Percentiles rank a stretch among this genome's conserved stretches.
These are phyloP conservation scores for Clostera curtula DNA, from an alignment of 2,888 invertebrate species.

Conservation along the genomic window DNA sequence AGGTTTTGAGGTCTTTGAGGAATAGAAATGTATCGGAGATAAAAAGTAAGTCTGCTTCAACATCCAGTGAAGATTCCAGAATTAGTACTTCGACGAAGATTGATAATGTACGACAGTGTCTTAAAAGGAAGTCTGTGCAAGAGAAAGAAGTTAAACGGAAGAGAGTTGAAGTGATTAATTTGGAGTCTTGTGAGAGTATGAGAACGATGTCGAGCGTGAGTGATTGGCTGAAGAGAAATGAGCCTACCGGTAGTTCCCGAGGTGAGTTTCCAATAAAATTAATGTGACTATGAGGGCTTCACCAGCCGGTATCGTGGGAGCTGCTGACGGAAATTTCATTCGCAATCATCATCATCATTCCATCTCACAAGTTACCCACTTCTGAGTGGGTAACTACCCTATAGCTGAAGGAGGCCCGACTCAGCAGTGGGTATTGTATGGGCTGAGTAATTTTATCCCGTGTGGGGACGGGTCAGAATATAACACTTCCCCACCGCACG, in stretches of 20 bases:
- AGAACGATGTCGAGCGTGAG: slow-evolving; percentile 33
- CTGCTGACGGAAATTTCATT: no score
- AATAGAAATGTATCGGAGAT: not conserved
- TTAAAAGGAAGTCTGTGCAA: slow-evolving; percentile 20
- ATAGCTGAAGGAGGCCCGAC: no score
- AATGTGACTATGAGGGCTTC: no score
- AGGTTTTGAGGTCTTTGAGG: not conserved
- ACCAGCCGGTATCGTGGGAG: no score
- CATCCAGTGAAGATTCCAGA: slow-evolving; percentile 11
- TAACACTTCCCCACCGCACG: no score
- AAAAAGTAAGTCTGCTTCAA: slow-evolving; percentile 4
- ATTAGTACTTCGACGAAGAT: slow-evolving; percentile 17
- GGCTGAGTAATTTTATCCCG: no score
- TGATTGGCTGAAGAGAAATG: slow-evolving; percentile 40
- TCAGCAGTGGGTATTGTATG: no score
- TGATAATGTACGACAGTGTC: slow-evolving; percentile 5
- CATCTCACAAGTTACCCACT: no score
- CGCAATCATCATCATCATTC: no score
- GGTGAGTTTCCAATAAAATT: slow-evolving; percentile 28
- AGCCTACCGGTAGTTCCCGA: slow-evolving; percentile 15
- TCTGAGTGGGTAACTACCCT: no score
- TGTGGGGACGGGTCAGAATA: no score
- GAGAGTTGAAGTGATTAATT: slow-evolving; percentile 13
- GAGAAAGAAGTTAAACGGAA: slow-evolving; percentile 20
- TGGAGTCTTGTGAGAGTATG: slow-evolving; percentile 21